These are phyloP conservation scores for Drosophila pseudotalamancana DNA, from an alignment of 2,888 invertebrate species.

Conservation along the genomic window DNA sequence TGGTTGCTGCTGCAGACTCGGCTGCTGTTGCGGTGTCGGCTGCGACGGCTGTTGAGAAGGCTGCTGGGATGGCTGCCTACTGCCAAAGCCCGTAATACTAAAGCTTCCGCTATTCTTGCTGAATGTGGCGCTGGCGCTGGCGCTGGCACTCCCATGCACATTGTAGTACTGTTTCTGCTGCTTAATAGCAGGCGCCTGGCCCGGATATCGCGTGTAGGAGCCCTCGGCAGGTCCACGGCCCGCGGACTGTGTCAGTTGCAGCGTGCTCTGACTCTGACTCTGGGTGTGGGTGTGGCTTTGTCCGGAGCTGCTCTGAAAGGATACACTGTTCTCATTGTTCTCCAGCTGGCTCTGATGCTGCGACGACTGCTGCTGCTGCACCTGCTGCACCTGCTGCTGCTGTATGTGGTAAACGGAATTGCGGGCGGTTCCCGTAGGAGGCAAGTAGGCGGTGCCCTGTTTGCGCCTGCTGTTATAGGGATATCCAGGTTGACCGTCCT, in stretches of 20 bases:
- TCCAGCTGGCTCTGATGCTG: conserved; percentile 50
- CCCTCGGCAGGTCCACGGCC: conserved; percentile 78
- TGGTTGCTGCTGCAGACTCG: conserved; percentile 24
- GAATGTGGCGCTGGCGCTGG: conserved; percentile 50
- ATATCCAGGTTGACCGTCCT: conserved; percentile 51
- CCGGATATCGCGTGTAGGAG: conserved; percentile 74
- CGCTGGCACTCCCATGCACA: conserved; percentile 66
- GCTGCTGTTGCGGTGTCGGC: conserved; percentile 32
- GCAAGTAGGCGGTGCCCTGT: conserved; percentile 82
- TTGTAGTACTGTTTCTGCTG: conserved; percentile 76
- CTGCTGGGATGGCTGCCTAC: conserved; percentile 50
- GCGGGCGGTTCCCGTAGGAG: conserved; percentile 74
- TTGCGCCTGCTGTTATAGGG: conserved; percentile 77
- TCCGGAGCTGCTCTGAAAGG: conserved; percentile 65
- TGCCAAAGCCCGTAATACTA: conserved; percentile 72
- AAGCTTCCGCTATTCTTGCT: conserved; percentile 71
- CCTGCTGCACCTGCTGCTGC: conserved; percentile 53
- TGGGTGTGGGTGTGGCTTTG: conserved; percentile 19
- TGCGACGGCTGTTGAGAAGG: too few species aligned
- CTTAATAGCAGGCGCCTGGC: conserved; percentile 41
- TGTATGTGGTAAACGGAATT: conserved; percentile 76
- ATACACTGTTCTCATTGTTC: conserved; percentile 65
- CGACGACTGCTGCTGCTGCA: conserved; percentile 49
- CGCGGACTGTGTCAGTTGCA: conserved; percentile 61
- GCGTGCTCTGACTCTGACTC: conserved; percentile 37